Base-by-base conservation (phyloP, 23 tunicate genomes). In the Styela clava region DNA sequence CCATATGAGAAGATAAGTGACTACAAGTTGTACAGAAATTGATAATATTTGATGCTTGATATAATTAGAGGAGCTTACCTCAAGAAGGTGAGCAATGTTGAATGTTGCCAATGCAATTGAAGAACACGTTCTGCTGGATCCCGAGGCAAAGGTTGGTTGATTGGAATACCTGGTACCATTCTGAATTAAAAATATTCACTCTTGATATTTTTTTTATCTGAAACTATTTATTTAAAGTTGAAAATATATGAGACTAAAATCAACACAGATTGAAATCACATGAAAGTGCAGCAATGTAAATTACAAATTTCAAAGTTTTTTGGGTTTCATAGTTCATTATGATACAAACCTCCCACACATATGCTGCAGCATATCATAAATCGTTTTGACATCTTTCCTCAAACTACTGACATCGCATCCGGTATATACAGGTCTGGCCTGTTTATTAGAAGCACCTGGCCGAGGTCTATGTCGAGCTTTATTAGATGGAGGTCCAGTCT, bases 31-130 rank as follows among this genome's bases (percentile, higher is more conserved):
- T n/a, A n/a, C n/a, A n/a, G n/a, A n/a, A n/a, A n/a, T n/a, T n/a
- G n/a, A n/a, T n/a, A n/a, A n/a, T n/a, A n/a, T n/a, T n/a, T n/a
- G n/a, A n/a, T n/a, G n/a, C n/a, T n/a, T n/a, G n/a, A n/a, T n/a
- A n/a, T n/a, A n/a, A n/a, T n/a, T n/a, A n/a, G n/a, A n/a, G n/a
- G n/a, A n/a, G 24, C 44, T 23, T 30, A 91, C 97, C 90, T 92
- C 26, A 92, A 73, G 68, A 92, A 87, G 1, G 93, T 87, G 63
- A 96, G 85, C 21, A 96, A 73, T 25, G 94, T 91, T 19, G 92
- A 85, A 78, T 96, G 92, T 74, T 91, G 97, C 99, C 99, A 96
- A 82, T 87, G 90, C 1, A 96, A 86, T 70, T 96, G 99, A 3
- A 83, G 52, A 35, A 86, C 84, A 29, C 94, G 85, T 67, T 96